Conservation (phyloP, 2,888 invertebrate genomes). For the Sycophila texana region DNA sequence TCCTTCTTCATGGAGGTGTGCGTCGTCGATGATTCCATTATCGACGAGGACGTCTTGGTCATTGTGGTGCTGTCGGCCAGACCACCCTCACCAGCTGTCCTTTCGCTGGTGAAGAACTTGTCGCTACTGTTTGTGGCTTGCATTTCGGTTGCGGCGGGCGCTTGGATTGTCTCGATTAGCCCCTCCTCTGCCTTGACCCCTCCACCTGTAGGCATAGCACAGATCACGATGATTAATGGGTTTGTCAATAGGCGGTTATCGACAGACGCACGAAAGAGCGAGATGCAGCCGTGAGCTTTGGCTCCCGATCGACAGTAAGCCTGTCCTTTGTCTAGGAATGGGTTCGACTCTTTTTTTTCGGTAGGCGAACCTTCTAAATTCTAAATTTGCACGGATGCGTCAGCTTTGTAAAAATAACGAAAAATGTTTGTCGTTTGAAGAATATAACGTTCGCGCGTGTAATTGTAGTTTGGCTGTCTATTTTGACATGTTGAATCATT, state of each 20-base stretch:
- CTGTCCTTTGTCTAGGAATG: constrained; percentile 48
- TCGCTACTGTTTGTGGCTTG: constrained; percentile 73
- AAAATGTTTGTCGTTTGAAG: constrained; percentile 21
- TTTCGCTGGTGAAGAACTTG: constrained; percentile 72
- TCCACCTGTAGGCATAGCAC: constrained; percentile 61
- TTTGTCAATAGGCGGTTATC: constrained; percentile 67
- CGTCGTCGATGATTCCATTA: constrained; percentile 70
- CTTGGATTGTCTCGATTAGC: constrained; percentile 63
- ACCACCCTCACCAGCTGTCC: constrained; percentile 63
- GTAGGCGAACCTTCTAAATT: neutral
- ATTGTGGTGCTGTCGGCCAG: constrained; percentile 61
- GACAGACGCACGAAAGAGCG: neutral
- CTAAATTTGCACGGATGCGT: neutral
- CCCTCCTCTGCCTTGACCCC: constrained; percentile 63
- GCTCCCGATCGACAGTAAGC: constrained; percentile 55
- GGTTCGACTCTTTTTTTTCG: constrained; percentile 18
- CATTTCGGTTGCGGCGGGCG: constrained; percentile 67
- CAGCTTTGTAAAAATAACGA: constrained; percentile 39
- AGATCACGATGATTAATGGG: constrained; percentile 67
- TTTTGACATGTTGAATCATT: constrained; percentile 32
- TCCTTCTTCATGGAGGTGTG: constrained; percentile 71
- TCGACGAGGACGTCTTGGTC: constrained; percentile 73
- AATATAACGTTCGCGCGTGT: neutral
- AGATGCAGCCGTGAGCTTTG: constrained; percentile 51
- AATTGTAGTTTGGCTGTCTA: constrained; percentile 3